Evolutionary conservation across 35 echinoderm and acorn worm genomes (phyloP), one percentile per base, ranked within the genome.

Genomic region (Holothuria glaberrima): DNA sequence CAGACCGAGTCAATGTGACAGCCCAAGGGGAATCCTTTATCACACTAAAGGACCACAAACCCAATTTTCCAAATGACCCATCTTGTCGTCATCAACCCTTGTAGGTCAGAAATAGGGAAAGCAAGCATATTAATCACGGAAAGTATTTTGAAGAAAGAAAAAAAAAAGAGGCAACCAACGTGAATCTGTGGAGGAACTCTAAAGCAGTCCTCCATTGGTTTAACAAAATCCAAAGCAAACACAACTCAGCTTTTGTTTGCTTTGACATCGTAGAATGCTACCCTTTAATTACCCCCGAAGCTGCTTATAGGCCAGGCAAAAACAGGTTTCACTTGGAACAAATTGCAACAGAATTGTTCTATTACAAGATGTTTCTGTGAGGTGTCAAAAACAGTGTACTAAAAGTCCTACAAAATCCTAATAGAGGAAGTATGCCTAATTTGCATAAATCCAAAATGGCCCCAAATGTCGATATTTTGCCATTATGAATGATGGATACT

Each of bases 181-280:
- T 90, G 62, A 82, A 90, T 29, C 74, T 59, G 57, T 81, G 89
- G 89, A 59, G 62, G 17, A 90, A 90, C 57, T 60, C 89, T 12
- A 52, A 25, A 6, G 75, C 89, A 61, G 73, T 90, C 27, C 74
- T 90, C 12, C 17, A 90, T 5, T 66, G 59, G 89, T 80, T 62
- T 20, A 63, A 3, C 27, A 68, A 44, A n/a, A 56, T 59, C 0
- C 46, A 60, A 81, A 80, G 62, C 58, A 80, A 67, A 80, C 0
- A 14, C 36, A 65, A 58, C 12, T 48, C 58, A 2, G 21, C 61
- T 38, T 88, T 88, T 54, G n/a, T 71, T 45, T 64, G 26, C 2
- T 88, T 88, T 38, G 64, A 88, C 61, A 72, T 88, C 21, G 36
- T 88, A 6, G 31, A 88, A 24, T 69, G 71, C 86, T 88, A 88